These are phyloP conservation scores for Desoria tigrina DNA, from an alignment of 2,888 invertebrate genomes.

Conservation along the genomic window DNA sequence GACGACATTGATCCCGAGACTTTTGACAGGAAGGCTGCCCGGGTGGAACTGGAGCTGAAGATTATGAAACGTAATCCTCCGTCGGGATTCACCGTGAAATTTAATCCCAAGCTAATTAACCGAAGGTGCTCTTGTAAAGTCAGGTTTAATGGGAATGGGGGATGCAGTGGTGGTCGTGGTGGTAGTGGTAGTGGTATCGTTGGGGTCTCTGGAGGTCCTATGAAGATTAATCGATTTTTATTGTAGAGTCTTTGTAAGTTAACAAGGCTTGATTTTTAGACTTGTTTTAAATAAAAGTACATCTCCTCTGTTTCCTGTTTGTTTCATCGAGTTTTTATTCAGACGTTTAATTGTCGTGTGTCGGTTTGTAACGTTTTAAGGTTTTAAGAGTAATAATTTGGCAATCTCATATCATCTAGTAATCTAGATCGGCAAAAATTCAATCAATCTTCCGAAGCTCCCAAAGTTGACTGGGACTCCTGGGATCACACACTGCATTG, in stretches of 20 bases:
- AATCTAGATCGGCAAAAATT: too few species aligned
- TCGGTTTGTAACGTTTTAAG: too few species aligned
- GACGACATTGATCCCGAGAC: conserved; percentile 51
- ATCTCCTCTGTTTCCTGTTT: too few species aligned
- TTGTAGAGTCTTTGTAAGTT: too few species aligned
- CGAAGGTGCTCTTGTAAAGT: conserved; percentile 38
- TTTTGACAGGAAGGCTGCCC: conserved; percentile 51
- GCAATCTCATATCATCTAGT: too few species aligned
- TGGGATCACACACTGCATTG: conserved; percentile 22
- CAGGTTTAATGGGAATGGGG: conserved; percentile 18
- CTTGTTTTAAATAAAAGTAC: conserved; percentile 1
- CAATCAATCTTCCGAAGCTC: conserved; percentile 21
- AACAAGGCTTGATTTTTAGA: not conserved
- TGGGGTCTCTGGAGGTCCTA: not conserved
- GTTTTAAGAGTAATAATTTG: too few species aligned
- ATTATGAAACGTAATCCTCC: conserved; percentile 38
- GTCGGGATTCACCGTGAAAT: conserved; percentile 29
- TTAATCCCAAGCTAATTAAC: conserved; percentile 38
- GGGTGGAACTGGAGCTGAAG: conserved; percentile 48
- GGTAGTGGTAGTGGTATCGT: conserved; percentile 11
- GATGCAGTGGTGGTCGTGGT: too few species aligned
- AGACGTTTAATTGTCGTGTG: too few species aligned
- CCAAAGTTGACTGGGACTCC: conserved; percentile 29
- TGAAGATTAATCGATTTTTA: conserved; percentile 4
- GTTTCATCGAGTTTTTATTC: too few species aligned